Conservation (phyloP, 1,140 invertebrate species). For the Archivesica marissinica region DNA sequence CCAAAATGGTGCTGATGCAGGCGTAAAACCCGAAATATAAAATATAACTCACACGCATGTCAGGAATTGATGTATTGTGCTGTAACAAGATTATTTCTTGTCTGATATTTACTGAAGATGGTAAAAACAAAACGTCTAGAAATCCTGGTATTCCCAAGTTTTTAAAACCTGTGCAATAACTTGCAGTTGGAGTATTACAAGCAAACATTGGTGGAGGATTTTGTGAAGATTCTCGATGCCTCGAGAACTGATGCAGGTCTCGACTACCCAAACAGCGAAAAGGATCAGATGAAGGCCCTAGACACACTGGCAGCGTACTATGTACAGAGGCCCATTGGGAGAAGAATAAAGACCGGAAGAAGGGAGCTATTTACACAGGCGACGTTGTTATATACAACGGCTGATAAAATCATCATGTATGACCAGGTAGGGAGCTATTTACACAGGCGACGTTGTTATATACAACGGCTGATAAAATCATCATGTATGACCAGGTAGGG, state of each 20-base stretch:
- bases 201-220: constrained; percentile 95
- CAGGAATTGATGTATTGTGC: too few relatives aligned
- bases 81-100: too few relatives aligned
- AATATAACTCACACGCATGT: too few relatives aligned
- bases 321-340: constrained; percentile 96
- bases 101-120: too few relatives aligned
- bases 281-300: constrained; percentile 97
- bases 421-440: constrained; percentile 90
- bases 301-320: constrained; percentile 99
- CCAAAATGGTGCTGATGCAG: too few relatives aligned
- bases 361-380: constrained; percentile 98
- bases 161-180: not conserved
- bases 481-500: constrained; percentile 99
- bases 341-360: constrained; percentile 98
- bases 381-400: constrained; percentile 97
- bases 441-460: constrained; percentile 98
- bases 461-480: constrained; percentile 99
- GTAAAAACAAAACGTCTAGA: too few relatives aligned
- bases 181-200: constrained; percentile 97
- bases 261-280: constrained; percentile 96
- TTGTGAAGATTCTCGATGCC: constrained; percentile 96
- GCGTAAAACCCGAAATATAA: too few relatives aligned
- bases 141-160: too few relatives aligned
- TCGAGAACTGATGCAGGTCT: constrained; percentile 94
- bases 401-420: constrained; percentile 99